Conservation (phyloP, 1,140 invertebrate species). For the Bicyclus anynana region DNA sequence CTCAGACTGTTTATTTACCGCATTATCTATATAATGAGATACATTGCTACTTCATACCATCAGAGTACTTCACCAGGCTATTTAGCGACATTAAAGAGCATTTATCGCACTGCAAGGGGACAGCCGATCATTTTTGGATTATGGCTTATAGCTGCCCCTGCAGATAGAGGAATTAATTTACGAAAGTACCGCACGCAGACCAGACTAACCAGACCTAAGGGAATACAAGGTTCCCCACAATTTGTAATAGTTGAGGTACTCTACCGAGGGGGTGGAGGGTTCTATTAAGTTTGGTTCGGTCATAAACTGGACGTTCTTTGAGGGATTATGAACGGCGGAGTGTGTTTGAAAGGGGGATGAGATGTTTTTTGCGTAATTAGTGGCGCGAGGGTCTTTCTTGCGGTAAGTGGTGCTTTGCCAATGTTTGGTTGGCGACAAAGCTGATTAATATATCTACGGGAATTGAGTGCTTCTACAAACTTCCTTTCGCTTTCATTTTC, state of each 20-base stretch:
- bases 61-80: slow-evolving; percentile 19
- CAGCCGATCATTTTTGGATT: slow-evolving; percentile 72
- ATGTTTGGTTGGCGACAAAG: slow-evolving; percentile 27
- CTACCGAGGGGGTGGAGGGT: slow-evolving; percentile 20
- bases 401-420: slow-evolving; percentile 34
- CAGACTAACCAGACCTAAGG: slow-evolving; percentile 41
- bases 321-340: slow-evolving; percentile 55
- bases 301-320: slow-evolving; percentile 68
- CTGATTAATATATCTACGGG: slow-evolving; percentile 26
- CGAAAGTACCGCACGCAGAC: slow-evolving; percentile 44
- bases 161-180: slow-evolving; percentile 71
- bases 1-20: too few species aligned
- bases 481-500: background rate
- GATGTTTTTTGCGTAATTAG: slow-evolving; percentile 73
- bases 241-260: slow-evolving; percentile 5
- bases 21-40: background rate
- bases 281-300: slow-evolving; percentile 37
- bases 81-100: slow-evolving; percentile 56
- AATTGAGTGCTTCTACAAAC: slow-evolving; percentile 5
- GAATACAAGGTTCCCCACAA: slow-evolving; percentile 25
- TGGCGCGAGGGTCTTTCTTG: slow-evolving; percentile 46
- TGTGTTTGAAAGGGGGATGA: slow-evolving; percentile 49
- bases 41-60: background rate
- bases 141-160: slow-evolving; percentile 61
- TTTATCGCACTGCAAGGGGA: slow-evolving; percentile 56